Evolutionary conservation across 2,113 vertebrate species (phyloP).

Genomic region (Nerophis ophidion): DNA sequence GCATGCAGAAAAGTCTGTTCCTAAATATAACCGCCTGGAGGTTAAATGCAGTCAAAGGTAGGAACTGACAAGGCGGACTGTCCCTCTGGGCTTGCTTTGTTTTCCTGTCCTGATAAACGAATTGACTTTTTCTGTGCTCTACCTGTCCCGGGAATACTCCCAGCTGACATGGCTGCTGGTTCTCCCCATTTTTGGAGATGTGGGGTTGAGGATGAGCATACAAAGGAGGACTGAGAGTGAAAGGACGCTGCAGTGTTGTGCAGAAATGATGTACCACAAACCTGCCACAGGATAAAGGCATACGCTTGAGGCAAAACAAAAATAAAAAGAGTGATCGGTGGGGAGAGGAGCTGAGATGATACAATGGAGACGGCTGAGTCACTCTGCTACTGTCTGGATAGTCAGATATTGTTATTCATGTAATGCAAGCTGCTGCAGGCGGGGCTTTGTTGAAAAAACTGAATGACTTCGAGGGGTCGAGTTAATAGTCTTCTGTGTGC

Average conservation of each 20-base stretch:
- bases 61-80: slow-evolving; percentile 22
- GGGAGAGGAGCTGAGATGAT: slow-evolving; percentile 29
- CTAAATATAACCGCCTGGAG: slow-evolving; percentile 46
- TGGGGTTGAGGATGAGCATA: neutral
- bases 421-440: slow-evolving; percentile 48
- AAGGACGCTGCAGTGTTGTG: neutral
- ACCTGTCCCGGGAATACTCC: slow-evolving; percentile 47
- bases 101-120: slow-evolving; percentile 35
- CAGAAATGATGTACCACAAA: slow-evolving; percentile 26
- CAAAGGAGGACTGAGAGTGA: slow-evolving; percentile 7
- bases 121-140: slow-evolving; percentile 41
- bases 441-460: slow-evolving; percentile 57
- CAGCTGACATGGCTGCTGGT: slow-evolving; percentile 46
- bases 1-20: slow-evolving; percentile 14
- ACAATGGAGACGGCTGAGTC: slow-evolving; percentile 67
- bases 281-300: neutral
- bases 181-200: slow-evolving; percentile 20
- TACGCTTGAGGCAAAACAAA: neutral
- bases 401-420: slow-evolving; percentile 66
- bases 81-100: slow-evolving; percentile 45
- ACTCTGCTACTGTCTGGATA: slow-evolving; percentile 58
- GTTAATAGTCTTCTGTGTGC: slow-evolving; percentile 51
- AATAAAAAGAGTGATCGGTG: neutral
- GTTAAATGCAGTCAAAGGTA: slow-evolving; percentile 45
- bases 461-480: slow-evolving; percentile 62